Conservation (phyloP, 1,140 invertebrate species). For the Drosophila novamexicana region DNA sequence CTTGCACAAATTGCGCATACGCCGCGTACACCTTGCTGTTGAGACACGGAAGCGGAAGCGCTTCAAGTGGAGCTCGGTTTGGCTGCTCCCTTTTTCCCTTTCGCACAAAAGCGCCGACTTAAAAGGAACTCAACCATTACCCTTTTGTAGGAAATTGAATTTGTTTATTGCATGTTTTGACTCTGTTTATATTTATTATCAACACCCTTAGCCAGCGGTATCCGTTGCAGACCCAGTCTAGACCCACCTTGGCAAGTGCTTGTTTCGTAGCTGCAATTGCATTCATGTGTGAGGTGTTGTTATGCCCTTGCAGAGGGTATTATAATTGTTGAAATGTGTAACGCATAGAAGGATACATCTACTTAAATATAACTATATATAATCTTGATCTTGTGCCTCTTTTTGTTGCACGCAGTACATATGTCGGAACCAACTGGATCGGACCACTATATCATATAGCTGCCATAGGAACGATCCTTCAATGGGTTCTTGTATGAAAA, state of each 20-base stretch:
- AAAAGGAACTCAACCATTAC: neutral
- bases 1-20: conserved; percentile 18
- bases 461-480: too few relatives aligned
- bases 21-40: neutral
- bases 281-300: conserved; percentile 38
- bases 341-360: too few relatives aligned
- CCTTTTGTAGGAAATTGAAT: conserved; percentile 52
- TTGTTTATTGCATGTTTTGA: conserved; percentile 77
- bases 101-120: neutral
- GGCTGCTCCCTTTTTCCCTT: neutral
- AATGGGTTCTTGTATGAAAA: too few relatives aligned
- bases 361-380: too few relatives aligned
- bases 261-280: conserved; percentile 61
- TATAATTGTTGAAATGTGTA: too few relatives aligned
- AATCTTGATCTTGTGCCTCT: too few relatives aligned
- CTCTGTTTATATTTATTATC: conserved; percentile 80
- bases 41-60: conserved; percentile 2
- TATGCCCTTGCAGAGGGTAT: too few relatives aligned
- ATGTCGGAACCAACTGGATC: too few relatives aligned
- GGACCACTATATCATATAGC: too few relatives aligned
- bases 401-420: too few relatives aligned
- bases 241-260: conserved; percentile 4
- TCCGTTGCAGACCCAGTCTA: too few relatives aligned
- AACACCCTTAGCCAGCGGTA: conserved; percentile 47
- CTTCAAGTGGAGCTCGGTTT: neutral